Percentiles rank a stretch among this genome's conserved stretches.
phyloP scores from a whole-genome alignment of 2,888 invertebrate species.

The Toxonevra muliebris region DNA sequence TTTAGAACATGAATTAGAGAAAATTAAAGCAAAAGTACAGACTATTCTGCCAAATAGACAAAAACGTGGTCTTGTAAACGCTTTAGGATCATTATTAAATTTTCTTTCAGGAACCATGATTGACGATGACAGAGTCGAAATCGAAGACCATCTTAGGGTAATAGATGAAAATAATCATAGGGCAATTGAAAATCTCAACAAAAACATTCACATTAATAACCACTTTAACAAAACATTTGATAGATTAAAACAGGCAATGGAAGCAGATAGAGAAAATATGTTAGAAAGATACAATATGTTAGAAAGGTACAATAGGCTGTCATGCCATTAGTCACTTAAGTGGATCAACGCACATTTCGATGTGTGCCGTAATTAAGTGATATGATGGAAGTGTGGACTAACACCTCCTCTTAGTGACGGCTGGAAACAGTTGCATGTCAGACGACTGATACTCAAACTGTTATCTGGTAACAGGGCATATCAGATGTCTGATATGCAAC shows the following conservation, averaged over 20 bases:
- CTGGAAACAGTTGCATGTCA: too few relatives aligned
- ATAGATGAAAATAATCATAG: background rate
- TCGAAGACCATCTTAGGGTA: background rate
- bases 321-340: too few relatives aligned
- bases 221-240: background rate
- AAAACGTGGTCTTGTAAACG: constrained; percentile 22
- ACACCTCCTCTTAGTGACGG: too few relatives aligned
- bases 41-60: constrained; percentile 24
- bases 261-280: background rate
- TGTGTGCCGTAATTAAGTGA: too few relatives aligned
- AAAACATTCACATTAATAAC: background rate
- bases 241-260: background rate
- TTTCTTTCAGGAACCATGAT: constrained; percentile 29
- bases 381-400: too few relatives aligned
- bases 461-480: too few relatives aligned
- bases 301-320: too few relatives aligned
- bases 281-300: too few relatives aligned
- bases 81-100: constrained; percentile 18
- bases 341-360: too few relatives aligned
- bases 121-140: constrained; percentile 10
- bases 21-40: constrained; percentile 13
- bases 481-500: too few relatives aligned
- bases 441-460: too few relatives aligned
- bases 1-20: constrained; percentile 16
- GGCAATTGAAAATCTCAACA: background rate